These are phyloP conservation scores for Mystacornis crossleyi DNA, from an alignment of 2,113 vertebrate species.

Conservation along the genomic window DNA sequence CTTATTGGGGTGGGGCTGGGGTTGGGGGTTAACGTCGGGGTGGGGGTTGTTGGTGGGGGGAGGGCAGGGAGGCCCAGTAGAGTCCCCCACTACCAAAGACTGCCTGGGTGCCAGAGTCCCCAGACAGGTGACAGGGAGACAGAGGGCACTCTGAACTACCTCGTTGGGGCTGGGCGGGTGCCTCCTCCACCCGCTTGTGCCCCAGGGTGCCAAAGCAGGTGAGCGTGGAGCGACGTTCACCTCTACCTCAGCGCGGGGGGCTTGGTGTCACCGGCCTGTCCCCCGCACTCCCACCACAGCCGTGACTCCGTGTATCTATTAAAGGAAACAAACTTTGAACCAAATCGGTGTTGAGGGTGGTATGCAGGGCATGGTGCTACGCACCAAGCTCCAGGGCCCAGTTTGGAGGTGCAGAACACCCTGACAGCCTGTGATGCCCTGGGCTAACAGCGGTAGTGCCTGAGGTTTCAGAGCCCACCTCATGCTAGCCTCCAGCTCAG, in stretches of 20 bases:
- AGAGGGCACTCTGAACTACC: background rate
- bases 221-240: slow-evolving; percentile 55
- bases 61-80: background rate
- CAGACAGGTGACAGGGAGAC: background rate
- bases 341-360: rapidly evolving
- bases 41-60: background rate
- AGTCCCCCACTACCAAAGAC: background rate
- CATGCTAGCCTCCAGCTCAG: background rate
- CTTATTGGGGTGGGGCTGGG: background rate
- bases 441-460: no score
- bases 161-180: background rate
- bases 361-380: background rate
- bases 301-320: background rate
- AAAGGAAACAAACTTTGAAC: background rate
- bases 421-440: rapidly evolving
- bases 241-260: slow-evolving; percentile 81
- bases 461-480: background rate
- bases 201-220: slow-evolving; percentile 77
- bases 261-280: rapidly evolving
- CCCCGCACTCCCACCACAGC: background rate
- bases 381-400: rapidly evolving
- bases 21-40: background rate
- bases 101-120: background rate
- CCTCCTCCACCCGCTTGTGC: background rate
- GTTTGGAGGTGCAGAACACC: background rate